A percentile compares a stretch with the other conserved stretches of the same genome.
phyloP scores from a whole-genome alignment of 2,113 vertebrate species.

The Globicephala melas region DNA sequence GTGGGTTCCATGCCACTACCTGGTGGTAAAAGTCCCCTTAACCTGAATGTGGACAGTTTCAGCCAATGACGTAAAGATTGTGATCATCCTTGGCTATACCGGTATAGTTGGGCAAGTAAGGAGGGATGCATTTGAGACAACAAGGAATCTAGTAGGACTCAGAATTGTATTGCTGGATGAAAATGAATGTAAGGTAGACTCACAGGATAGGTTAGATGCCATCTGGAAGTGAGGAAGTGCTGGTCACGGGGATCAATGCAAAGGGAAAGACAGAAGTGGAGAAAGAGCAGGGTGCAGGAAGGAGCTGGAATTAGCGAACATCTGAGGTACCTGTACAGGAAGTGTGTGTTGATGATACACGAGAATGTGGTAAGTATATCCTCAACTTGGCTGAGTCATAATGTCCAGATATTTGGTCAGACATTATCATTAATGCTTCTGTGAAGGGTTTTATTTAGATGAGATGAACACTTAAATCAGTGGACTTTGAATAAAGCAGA shows the following conservation, averaged over 20 bases:
- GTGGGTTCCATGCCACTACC: neutral
- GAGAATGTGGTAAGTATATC: neutral
- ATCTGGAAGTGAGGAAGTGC: neutral
- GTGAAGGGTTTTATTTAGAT: neutral
- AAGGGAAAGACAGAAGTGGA: neutral
- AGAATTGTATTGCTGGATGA: neutral
- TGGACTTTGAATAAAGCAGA: neutral
- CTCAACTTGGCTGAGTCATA: neutral
- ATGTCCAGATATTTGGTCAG: neutral
- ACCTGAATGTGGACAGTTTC: neutral
- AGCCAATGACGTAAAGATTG: neutral
- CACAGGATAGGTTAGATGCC: neutral
- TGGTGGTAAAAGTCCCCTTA: neutral
- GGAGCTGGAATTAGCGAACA: neutral
- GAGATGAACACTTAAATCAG: neutral
- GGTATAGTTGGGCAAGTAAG: neutral
- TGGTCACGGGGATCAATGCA: no score
- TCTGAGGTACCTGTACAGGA: neutral
- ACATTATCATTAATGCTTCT: neutral
- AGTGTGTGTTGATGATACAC: neutral
- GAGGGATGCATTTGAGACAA: neutral
- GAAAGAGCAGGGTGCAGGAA: neutral
- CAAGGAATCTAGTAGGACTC: neutral
- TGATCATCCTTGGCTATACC: neutral
- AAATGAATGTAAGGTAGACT: neutral